Conservation (phyloP, 2,888 invertebrate species). For the Ischnus inquisitorius region DNA sequence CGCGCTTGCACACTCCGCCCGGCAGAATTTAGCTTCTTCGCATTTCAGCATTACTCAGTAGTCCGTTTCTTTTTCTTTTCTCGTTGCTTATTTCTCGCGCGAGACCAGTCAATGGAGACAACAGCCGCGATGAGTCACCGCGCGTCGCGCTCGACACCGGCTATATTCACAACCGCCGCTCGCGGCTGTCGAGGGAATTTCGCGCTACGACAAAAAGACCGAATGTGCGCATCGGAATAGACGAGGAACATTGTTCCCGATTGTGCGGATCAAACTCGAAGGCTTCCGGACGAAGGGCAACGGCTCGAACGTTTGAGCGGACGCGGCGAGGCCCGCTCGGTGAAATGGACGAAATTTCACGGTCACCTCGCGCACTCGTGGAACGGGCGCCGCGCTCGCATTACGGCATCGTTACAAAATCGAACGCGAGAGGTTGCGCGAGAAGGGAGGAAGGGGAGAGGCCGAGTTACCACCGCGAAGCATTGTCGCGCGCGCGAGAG, state of each 20-base stretch:
- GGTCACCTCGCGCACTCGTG: slow-evolving; percentile 37
- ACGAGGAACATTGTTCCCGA: no score
- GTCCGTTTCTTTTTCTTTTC: neutral
- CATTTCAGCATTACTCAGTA: neutral
- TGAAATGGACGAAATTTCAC: slow-evolving; percentile 41
- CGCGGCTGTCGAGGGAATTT: neutral
- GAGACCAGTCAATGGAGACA: slow-evolving; percentile 2
- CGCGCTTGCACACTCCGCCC: neutral
- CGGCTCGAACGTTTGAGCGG: neutral
- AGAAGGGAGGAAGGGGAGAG: slow-evolving; percentile 11
- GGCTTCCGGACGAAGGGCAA: neutral
- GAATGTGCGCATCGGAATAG: neutral
- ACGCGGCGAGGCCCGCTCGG: slow-evolving; percentile 1
- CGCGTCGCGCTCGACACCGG: neutral
- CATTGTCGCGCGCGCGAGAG: slow-evolving; percentile 2
- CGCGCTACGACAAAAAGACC: neutral
- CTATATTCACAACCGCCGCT: neutral
- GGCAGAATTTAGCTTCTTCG: slow-evolving; percentile 18
- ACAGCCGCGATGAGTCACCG: neutral
- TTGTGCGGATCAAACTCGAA: neutral
- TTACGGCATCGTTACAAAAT: slow-evolving; percentile 66
- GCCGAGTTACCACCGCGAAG: neutral
- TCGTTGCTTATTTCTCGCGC: neutral
- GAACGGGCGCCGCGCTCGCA: slow-evolving; percentile 18
- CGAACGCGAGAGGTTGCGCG: slow-evolving; percentile 63